These are phyloP conservation scores for Dolichoris vasculosae DNA, from an alignment of 1,140 invertebrate genomes.

Conservation along the genomic window DNA sequence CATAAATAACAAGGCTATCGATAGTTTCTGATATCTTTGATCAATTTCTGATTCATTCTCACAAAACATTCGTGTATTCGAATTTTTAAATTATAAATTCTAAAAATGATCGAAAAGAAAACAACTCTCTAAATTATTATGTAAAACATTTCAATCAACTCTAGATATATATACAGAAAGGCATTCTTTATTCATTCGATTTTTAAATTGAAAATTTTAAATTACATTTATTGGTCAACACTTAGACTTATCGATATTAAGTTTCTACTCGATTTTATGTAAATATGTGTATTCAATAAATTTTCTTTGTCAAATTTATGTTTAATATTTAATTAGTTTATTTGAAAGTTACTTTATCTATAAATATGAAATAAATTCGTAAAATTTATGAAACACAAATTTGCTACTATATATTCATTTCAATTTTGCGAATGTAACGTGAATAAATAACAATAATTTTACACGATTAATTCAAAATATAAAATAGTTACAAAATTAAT, in stretches of 20 bases:
- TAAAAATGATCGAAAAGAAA: no score
- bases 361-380: no score
- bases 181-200: background rate
- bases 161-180: no score
- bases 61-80: no score
- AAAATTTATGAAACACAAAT: no score
- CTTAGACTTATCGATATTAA: background rate
- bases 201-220: background rate
- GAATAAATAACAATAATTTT: background rate
- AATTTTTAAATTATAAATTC: no score
- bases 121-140: no score
- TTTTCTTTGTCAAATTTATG: no score
- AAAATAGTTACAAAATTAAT: background rate
- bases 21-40: slow-evolving; percentile 11
- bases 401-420: background rate
- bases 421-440: background rate
- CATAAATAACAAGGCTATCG: slow-evolving; percentile 31
- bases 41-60: no score
- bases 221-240: background rate
- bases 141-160: background rate
- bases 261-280: background rate
- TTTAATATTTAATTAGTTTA: no score
- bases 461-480: background rate
- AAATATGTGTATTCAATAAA: no score
- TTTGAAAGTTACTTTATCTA: no score